Percentiles rank a stretch among this genome's conserved stretches.
Conservation (phyloP, 2,797 vertebrate genomes). For the Falco concolor region DNA sequence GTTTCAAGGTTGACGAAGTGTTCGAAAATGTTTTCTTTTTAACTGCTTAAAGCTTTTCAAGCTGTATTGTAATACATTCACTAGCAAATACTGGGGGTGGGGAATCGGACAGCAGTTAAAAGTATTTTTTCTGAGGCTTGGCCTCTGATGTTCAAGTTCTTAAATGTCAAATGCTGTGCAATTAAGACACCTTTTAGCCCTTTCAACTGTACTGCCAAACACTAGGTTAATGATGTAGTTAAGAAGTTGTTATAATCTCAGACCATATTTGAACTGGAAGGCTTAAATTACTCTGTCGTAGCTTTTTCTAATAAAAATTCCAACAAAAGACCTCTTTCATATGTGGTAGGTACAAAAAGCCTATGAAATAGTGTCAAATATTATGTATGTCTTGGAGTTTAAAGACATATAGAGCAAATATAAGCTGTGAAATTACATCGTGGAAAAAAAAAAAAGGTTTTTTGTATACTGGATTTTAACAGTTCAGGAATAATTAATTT, state of each 20-base stretch:
- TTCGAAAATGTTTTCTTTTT: slow-evolving; percentile 67
- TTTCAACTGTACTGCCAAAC: slow-evolving; percentile 41
- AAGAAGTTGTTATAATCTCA: not conserved
- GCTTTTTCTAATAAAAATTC: slow-evolving; percentile 1
- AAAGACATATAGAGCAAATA: slow-evolving; percentile 44
- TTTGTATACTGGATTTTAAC: not conserved
- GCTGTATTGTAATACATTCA: slow-evolving; percentile 66
- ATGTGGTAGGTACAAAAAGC: slow-evolving; percentile 26
- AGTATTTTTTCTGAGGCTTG: slow-evolving; percentile 26
- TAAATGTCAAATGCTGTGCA: slow-evolving; percentile 36
- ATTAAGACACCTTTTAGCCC: slow-evolving; percentile 54
- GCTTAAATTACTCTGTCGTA: not conserved
- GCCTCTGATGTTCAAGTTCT: slow-evolving; percentile 57
- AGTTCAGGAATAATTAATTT: not conserved
- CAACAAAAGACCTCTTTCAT: not conserved
- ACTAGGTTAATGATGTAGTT: not conserved
- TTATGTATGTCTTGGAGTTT: slow-evolving; percentile 12
- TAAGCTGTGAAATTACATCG: slow-evolving; percentile 27
- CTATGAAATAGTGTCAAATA: slow-evolving; percentile 21
- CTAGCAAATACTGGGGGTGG: slow-evolving; percentile 59
- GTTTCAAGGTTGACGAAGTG: slow-evolving; percentile 77
- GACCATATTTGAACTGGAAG: not conserved
- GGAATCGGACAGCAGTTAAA: slow-evolving; percentile 59
- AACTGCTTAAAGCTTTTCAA: slow-evolving; percentile 77
- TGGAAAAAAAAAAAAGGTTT: not conserved